Conservation (phyloP, 2,888 invertebrate species). For the Amphipoea lucens region DNA sequence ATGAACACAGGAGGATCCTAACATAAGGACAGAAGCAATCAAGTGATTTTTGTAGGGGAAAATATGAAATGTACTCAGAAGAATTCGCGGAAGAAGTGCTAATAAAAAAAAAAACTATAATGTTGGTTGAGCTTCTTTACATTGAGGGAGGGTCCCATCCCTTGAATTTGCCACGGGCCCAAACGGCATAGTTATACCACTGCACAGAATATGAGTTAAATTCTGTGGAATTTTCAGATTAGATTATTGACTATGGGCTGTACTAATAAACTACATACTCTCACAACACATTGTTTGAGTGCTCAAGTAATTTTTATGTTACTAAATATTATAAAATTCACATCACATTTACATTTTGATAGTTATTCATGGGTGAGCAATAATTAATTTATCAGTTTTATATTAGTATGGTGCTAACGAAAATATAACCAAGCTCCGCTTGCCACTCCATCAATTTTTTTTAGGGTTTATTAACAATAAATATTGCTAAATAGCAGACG, state of each 20-base stretch:
- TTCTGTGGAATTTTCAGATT: too few relatives aligned
- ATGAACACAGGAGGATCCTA: too few relatives aligned
- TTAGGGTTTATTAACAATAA: background rate
- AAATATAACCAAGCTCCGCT: background rate
- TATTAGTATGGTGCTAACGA: background rate
- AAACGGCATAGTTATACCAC: too few relatives aligned
- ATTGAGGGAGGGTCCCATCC: too few relatives aligned
- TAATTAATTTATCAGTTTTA: background rate
- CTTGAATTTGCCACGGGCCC: too few relatives aligned
- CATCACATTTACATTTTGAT: background rate
- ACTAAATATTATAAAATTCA: background rate
- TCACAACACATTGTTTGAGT: background rate
- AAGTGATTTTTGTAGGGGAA: too few relatives aligned
- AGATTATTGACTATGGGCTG: too few relatives aligned
- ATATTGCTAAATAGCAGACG: fast-evolving
- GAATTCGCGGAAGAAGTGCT: too few relatives aligned
- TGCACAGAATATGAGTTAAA: background rate
- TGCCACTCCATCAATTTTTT: background rate
- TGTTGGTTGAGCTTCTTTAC: too few relatives aligned
- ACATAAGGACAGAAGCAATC: too few relatives aligned
- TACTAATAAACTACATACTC: background rate
- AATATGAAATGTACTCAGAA: too few relatives aligned
- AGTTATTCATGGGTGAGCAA: background rate
- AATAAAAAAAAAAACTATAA: too few relatives aligned
- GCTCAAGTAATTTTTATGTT: background rate